Conservation (phyloP, 2,113 vertebrate genomes). For the Phrynosoma platyrhinos region DNA sequence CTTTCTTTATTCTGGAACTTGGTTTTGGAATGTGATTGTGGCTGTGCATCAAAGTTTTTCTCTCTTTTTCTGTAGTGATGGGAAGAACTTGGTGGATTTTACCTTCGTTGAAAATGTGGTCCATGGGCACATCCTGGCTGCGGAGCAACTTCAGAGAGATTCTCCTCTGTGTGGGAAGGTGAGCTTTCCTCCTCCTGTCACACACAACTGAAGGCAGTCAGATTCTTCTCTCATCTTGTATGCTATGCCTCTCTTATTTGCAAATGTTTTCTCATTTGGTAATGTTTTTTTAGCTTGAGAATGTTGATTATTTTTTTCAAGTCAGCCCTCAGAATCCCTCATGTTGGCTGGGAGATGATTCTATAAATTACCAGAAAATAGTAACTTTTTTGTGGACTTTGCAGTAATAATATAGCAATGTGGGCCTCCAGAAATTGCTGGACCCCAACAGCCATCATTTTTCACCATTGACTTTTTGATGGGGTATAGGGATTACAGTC, state of each 20-base stretch:
- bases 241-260: background rate
- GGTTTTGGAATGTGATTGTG: too few species aligned
- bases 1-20: too few species aligned
- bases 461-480: too few species aligned
- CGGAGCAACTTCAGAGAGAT: conserved; percentile 84
- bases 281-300: too few species aligned
- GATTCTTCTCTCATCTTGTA: background rate
- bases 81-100: conserved; percentile 94
- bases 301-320: too few species aligned
- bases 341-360: background rate
- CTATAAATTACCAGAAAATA: too few species aligned
- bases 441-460: too few species aligned
- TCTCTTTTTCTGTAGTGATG: conserved; percentile 80
- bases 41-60: background rate
- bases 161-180: conserved; percentile 90
- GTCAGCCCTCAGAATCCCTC: background rate
- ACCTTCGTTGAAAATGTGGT: conserved; percentile 98
- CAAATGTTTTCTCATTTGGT: background rate
- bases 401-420: too few species aligned
- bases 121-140: conserved; percentile 94
- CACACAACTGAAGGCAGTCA: background rate
- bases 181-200: conserved; percentile 35
- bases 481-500: too few species aligned
- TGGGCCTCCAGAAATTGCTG: too few species aligned
- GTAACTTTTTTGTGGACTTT: too few species aligned